Percentiles rank a stretch among this genome's conserved stretches.
These are phyloP conservation scores for Tauraco hartlaubi DNA, from an alignment of 2,797 vertebrate genomes.

Conservation along the genomic window DNA sequence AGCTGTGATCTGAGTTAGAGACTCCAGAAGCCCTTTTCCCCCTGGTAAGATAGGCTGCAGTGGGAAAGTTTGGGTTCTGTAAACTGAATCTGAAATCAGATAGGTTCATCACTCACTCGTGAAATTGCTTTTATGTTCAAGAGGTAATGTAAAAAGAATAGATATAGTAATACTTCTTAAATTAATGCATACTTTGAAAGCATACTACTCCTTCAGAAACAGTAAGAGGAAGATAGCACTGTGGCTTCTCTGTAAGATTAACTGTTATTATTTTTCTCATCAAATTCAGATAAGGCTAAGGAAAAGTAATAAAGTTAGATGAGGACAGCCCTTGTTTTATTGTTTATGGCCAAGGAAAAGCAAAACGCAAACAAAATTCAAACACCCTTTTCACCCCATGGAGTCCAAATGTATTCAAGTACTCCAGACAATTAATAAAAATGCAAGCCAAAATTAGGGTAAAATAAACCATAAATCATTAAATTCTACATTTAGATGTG, in stretches of 20 bases:
- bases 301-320: not conserved
- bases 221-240: not conserved
- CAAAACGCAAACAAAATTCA: not conserved
- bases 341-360: not conserved
- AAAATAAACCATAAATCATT: slow-evolving; percentile 18
- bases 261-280: not conserved
- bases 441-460: not conserved
- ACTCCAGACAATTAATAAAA: not conserved
- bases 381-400: not conserved
- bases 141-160: not conserved
- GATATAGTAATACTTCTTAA: not conserved
- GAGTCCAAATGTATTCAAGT: not conserved
- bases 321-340: not conserved
- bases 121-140: not conserved
- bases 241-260: not conserved
- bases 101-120: not conserved
- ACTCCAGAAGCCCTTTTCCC: not conserved
- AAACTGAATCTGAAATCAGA: not conserved
- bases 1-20: not conserved
- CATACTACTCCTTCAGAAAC: not conserved
- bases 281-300: not conserved
- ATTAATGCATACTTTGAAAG: not conserved
- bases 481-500: not conserved
- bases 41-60: not conserved
- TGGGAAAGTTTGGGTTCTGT: not conserved